These are phyloP conservation scores for Siderastrea radians DNA, from an alignment of 92 coral and sea anemone species.

Conservation along the genomic window DNA sequence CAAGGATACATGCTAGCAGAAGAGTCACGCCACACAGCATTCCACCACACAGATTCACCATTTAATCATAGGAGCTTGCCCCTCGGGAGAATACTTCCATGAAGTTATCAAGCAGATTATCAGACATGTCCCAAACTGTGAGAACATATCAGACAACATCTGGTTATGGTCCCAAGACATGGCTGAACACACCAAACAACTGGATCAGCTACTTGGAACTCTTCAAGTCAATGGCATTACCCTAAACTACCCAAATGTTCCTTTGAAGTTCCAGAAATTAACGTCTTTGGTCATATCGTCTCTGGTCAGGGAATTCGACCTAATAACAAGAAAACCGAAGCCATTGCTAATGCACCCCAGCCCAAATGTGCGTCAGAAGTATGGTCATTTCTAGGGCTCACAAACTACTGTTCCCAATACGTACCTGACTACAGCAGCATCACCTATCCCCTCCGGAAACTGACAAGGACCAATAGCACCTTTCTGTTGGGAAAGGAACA, in stretches of 20 bases:
- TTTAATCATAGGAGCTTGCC: slow-evolving; percentile 53
- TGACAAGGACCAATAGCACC: slow-evolving; percentile 36
- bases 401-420: slow-evolving; percentile 63
- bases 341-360: slow-evolving; percentile 45
- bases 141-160: slow-evolving; percentile 71
- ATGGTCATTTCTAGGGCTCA: slow-evolving; percentile 60
- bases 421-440: slow-evolving; percentile 65
- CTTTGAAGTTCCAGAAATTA: slow-evolving; percentile 41
- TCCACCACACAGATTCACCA: too few relatives aligned
- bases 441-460: slow-evolving; percentile 51
- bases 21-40: too few relatives aligned
- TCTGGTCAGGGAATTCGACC: slow-evolving; percentile 67
- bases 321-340: slow-evolving; percentile 53
- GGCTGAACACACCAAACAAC: slow-evolving; percentile 32
- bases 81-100: slow-evolving; percentile 69
- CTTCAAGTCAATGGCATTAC: slow-evolving; percentile 58
- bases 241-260: slow-evolving; percentile 65
- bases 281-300: slow-evolving; percentile 70
- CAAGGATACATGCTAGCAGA: slow-evolving; percentile 64
- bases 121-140: too few relatives aligned
- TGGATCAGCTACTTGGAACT: slow-evolving; percentile 43
- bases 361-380: slow-evolving; percentile 67
- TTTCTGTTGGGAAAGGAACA: slow-evolving; percentile 53
- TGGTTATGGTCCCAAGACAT: slow-evolving; percentile 62
- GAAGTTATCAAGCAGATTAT: slow-evolving; percentile 49